phyloP scores from a whole-genome alignment of 92 coral and sea anemone species.

The Muricea muricata region DNA sequence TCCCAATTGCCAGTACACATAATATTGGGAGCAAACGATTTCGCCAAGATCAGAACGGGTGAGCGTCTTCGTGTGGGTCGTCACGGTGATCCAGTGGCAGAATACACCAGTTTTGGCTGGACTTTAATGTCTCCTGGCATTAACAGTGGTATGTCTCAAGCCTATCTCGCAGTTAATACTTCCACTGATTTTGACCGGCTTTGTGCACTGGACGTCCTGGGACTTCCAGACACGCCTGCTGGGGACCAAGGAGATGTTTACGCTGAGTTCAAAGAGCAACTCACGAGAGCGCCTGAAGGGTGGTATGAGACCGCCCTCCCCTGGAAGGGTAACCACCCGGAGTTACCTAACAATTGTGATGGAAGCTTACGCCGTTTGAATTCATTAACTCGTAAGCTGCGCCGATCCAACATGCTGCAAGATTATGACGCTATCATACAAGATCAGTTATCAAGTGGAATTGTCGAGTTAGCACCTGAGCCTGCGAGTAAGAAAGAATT shows the following conservation, averaged over 20 bases:
- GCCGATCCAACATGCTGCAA: neutral
- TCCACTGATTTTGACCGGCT: constrained; percentile 6
- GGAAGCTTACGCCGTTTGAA: constrained; percentile 23
- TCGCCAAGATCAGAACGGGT: constrained; percentile 1
- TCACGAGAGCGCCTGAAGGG: neutral
- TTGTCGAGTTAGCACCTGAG: constrained; percentile 6
- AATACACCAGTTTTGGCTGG: constrained; percentile 20
- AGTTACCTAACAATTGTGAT: neutral
- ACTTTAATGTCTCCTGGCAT: constrained; percentile 21
- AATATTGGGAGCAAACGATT: neutral
- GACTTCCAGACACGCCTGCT: neutral
- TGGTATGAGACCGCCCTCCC: constrained; percentile 3
- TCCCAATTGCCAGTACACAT: neutral
- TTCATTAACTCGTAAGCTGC: neutral
- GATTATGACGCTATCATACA: constrained; percentile 27
- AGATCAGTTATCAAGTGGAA: neutral
- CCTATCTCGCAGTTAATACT: neutral
- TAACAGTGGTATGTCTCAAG: neutral
- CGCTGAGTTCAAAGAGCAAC: neutral
- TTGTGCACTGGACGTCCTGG: constrained; percentile 12
- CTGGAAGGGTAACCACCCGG: constrained; percentile 4
- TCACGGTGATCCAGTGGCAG: constrained; percentile 12
- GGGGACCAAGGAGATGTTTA: neutral
- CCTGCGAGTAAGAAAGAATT: neutral
- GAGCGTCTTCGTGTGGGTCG: constrained; percentile 10